A percentile compares a stretch with the other conserved stretches of the same genome.
These are phyloP conservation scores for Diacarnus erythraeanus DNA, from an alignment of 37 sponge, comb jelly and placozoan species.

Conservation along the genomic window DNA sequence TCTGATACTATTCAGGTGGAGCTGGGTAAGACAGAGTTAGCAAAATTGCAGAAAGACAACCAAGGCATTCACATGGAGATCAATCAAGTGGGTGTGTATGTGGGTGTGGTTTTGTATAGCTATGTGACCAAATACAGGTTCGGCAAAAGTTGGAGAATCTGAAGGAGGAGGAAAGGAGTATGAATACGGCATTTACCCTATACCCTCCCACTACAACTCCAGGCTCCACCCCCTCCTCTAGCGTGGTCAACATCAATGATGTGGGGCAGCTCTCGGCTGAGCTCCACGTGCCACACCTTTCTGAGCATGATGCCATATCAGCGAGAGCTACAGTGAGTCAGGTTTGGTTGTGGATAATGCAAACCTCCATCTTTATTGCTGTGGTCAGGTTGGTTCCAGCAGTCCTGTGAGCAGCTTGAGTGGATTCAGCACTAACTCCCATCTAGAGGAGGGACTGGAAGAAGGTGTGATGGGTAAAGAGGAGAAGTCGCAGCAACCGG, in stretches of 20 bases:
- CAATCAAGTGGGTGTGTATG: conserved; percentile 26
- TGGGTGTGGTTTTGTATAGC: too few species aligned
- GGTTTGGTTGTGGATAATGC: too few species aligned
- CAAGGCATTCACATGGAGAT: conserved; percentile 52
- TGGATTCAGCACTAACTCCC: conserved; percentile 76
- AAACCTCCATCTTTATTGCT: neutral
- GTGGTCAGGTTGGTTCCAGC: conserved; percentile 87
- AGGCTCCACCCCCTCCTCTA: conserved; percentile 26
- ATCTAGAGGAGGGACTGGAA: conserved; percentile 49
- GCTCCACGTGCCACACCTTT: conserved; percentile 47
- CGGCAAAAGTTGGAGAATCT: conserved; percentile 36
- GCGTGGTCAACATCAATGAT: conserved; percentile 34
- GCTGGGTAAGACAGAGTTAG: conserved; percentile 28
- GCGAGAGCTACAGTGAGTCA: conserved; percentile 84
- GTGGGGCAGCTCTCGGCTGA: conserved; percentile 48
- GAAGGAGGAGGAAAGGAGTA: conserved; percentile 46
- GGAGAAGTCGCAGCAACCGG: conserved; percentile 16
- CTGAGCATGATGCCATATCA: conserved; percentile 65
- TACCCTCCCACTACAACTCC: conserved; percentile 29
- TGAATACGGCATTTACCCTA: conserved; percentile 33
- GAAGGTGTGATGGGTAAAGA: conserved; percentile 28
- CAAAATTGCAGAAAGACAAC: conserved; percentile 40
- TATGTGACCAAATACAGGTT: too few species aligned
- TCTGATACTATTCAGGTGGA: conserved; percentile 44
- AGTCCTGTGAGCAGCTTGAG: conserved; percentile 86